Evolutionary conservation across 2,888 invertebrate species (phyloP), one percentile per base, ranked within the genome.

Genomic region (Euclidia mi): DNA sequence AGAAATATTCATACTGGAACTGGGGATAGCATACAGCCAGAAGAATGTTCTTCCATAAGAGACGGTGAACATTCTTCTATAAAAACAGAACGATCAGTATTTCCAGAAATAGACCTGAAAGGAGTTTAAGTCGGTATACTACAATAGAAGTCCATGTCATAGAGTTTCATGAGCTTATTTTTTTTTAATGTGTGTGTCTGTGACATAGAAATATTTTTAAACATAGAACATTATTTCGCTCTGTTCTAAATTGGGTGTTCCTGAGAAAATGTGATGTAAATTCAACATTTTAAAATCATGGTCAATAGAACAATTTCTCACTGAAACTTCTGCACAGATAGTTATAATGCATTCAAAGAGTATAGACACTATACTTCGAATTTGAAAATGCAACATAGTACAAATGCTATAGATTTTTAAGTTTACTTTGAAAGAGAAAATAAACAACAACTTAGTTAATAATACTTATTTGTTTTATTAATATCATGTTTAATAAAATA

Each of bases 11-110:
- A 0, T 94, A 95, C 68, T 94, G 89, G 79, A 94, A 94, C 60
- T 94, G 94, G 94, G 95, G 95, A 94, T 95, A 95, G 91, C 95
- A 95, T 90, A 95, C 95, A 78, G 94, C 87, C 51, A 92, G 95
- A 89, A 95, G 94, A 68, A 95, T 95, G 95, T 95, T 93, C 82
- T 94, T 94, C 77, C 89, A 87, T 3, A 94, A 93, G 71, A 80
- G 89, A 76, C 81, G 94, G 62, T 94, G 86, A 92, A 77, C 87
- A 84, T 92, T 88, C 93, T 94, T 93, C 94, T 90, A 79, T 81
- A 78, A 82, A 82, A 68, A 59, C 40, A 37, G 43, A 68, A 78
- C 59, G 44, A 76, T 69, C 79, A 83, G 84, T 82, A 82, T 81
- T 83, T 73, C 73, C 56, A 56, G 53, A 55, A 47, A 25, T 7